Conservation (phyloP, 2,113 vertebrate species). For the Carassius gibelio region DNA sequence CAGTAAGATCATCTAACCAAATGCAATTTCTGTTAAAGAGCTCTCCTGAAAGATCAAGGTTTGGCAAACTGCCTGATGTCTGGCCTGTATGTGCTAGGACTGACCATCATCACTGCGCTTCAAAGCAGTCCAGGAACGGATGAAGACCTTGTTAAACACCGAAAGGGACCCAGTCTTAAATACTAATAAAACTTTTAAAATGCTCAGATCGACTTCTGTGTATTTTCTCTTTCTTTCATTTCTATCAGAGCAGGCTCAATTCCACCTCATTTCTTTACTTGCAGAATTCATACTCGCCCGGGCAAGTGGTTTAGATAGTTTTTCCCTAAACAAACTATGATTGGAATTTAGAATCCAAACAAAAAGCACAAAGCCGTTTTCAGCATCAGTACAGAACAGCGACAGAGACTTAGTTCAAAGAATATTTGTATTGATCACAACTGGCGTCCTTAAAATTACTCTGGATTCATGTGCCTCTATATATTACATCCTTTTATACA, state of each 20-base stretch:
- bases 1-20: neutral
- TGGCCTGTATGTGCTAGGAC: neutral
- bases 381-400: neutral
- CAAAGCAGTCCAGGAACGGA: too few species aligned
- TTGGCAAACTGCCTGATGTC: neutral
- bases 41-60: neutral
- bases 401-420: neutral
- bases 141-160: neutral
- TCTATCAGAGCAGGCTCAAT: neutral
- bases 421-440: neutral
- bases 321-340: slow-evolving; percentile 16
- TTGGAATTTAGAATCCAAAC: slow-evolving; percentile 19
- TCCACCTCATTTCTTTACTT: neutral
- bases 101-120: neutral
- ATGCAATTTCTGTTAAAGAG: neutral
- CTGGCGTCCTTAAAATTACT: neutral
- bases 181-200: neutral
- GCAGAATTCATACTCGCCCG: slow-evolving; percentile 22
- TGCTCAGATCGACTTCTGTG: neutral
- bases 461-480: neutral
- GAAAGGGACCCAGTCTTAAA: neutral
- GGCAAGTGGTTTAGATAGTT: neutral
- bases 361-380: neutral
- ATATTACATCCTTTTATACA: neutral
- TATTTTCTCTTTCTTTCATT: neutral